Conservation (phyloP, 2,888 invertebrate genomes). For the Cryptus viduatorius region DNA sequence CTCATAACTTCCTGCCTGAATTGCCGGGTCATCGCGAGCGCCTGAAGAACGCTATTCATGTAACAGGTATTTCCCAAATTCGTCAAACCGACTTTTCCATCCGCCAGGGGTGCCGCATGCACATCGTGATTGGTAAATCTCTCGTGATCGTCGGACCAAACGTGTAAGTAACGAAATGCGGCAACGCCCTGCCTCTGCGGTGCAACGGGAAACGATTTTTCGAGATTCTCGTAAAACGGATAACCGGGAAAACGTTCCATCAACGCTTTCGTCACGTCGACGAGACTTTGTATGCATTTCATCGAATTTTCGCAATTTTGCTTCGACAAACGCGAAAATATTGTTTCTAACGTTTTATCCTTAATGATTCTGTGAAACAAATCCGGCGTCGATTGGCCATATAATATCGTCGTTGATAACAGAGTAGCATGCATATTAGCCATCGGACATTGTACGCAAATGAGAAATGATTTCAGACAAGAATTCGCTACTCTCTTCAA, state of each 20-base stretch:
- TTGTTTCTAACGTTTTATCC: constrained; percentile 77
- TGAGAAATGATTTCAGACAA: constrained; percentile 87
- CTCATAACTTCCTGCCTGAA: constrained; percentile 90
- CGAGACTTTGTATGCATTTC: constrained; percentile 87
- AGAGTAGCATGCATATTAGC: constrained; percentile 87
- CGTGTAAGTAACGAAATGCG: constrained; percentile 79
- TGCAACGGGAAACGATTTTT: constrained; percentile 80
- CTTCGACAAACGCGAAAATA: constrained; percentile 86
- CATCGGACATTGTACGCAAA: constrained; percentile 86
- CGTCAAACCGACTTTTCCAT: constrained; percentile 90
- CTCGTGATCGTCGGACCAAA: constrained; percentile 84
- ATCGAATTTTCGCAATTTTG: constrained; percentile 86
- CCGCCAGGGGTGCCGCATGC: constrained; percentile 64
- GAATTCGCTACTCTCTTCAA: constrained; percentile 88
- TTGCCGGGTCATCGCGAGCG: constrained; percentile 92
- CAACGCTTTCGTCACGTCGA: constrained; percentile 87
- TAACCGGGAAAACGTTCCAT: constrained; percentile 86
- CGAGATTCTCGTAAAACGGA: constrained; percentile 80
- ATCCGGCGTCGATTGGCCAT: constrained; percentile 87
- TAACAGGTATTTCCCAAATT: constrained; percentile 96
- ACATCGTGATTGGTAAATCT: constrained; percentile 54
- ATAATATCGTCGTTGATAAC: constrained; percentile 89
- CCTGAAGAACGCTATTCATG: constrained; percentile 95
- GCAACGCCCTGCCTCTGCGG: constrained; percentile 78
- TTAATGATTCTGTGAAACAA: constrained; percentile 87